A percentile compares a stretch with the other conserved stretches of the same genome.
Conservation (phyloP, 2,113 vertebrate species). For the Thalassarche chlororhynchos region DNA sequence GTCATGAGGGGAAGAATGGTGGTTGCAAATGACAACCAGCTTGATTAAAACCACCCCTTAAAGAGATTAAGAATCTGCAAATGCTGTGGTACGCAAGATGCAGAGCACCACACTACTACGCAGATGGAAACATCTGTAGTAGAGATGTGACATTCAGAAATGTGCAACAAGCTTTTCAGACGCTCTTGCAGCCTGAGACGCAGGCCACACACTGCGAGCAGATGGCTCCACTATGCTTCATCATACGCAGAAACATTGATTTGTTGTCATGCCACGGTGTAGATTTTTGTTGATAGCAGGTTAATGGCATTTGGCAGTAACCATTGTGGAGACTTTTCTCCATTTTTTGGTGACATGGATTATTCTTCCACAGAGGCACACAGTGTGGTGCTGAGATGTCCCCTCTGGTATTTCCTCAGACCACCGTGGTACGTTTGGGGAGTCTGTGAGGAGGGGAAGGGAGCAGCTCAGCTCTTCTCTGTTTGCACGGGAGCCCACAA, state of each 20-base stretch:
- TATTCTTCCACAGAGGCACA: background rate
- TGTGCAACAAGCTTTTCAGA: background rate
- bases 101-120: background rate
- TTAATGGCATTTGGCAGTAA: conserved; percentile 1
- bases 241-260: background rate
- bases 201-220: background rate
- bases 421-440: background rate
- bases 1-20: background rate
- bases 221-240: background rate
- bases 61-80: background rate
- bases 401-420: background rate
- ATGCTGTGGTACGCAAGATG: background rate
- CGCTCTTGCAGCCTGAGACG: background rate
- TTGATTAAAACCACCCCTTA: background rate
- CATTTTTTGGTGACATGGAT: background rate
- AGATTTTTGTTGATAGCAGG: background rate
- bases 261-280: background rate
- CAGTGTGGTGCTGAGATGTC: background rate
- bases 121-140: background rate
- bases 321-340: background rate
- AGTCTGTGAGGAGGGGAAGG: background rate
- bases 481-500: background rate
- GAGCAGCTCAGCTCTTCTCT: background rate
- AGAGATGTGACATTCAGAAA: conserved; percentile 13
- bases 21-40: background rate